phyloP scores from a whole-genome alignment of 2,113 vertebrate genomes.

The Cyrtonyx montezumae region DNA sequence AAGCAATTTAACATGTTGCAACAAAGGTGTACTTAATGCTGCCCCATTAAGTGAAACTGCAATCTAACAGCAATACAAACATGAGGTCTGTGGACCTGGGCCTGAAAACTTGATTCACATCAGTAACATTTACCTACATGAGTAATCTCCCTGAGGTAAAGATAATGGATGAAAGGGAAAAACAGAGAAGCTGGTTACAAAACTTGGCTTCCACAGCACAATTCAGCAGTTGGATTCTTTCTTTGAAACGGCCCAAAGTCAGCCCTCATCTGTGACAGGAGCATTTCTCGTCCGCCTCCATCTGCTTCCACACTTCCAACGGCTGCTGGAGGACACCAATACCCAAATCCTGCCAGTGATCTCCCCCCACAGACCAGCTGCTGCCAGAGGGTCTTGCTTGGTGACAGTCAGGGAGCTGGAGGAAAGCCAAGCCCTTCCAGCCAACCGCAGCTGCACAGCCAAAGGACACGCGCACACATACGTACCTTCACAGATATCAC shows the following conservation, averaged over 20 bases:
- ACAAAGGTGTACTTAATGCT: not conserved
- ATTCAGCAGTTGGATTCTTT: not conserved
- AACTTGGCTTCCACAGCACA: not conserved
- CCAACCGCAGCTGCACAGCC: fast-evolving
- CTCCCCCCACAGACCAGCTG: not conserved
- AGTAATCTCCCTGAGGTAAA: not conserved
- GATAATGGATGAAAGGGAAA: not conserved
- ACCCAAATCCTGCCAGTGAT: not conserved
- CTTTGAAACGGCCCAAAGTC: fast-evolving
- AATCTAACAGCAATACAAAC: not conserved
- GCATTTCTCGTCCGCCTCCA: not conserved
- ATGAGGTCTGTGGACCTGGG: not conserved
- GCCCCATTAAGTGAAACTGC: not conserved
- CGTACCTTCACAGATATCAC: not conserved
- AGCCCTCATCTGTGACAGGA: fast-evolving
- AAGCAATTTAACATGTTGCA: slow-evolving; percentile 41
- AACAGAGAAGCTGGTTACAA: not conserved
- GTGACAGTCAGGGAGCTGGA: not conserved
- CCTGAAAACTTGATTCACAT: not conserved
- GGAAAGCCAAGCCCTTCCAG: not conserved
- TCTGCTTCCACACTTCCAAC: fast-evolving
- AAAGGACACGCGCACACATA: fast-evolving
- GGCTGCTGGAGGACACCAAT: not conserved
- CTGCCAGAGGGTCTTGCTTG: not conserved
- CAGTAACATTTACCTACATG: not conserved